phyloP scores from a whole-genome alignment of 2,113 vertebrate genomes.

The Athene cunicularia region DNA sequence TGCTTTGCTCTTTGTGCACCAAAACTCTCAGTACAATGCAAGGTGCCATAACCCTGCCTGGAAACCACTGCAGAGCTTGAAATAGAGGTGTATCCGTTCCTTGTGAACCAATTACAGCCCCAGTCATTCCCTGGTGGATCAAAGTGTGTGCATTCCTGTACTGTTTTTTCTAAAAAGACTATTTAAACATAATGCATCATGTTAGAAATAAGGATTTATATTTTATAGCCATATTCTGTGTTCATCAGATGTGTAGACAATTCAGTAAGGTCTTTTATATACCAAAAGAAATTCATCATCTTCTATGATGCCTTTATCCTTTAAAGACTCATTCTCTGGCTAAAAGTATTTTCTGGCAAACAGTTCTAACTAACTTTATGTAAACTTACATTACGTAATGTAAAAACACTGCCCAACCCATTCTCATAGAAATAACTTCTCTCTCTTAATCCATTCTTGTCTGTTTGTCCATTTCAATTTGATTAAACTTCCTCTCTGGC shows the following conservation, averaged over 20 bases:
- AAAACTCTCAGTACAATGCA: background rate
- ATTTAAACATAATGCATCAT: background rate
- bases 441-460: background rate
- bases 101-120: background rate
- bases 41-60: background rate
- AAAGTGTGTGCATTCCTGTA: background rate
- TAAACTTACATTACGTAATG: background rate
- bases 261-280: background rate
- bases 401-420: background rate
- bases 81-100: accelerated
- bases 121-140: background rate
- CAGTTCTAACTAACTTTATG: background rate
- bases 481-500: conserved; percentile 3
- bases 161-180: background rate
- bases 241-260: background rate
- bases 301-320: background rate
- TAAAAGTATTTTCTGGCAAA: background rate
- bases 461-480: background rate
- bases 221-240: accelerated
- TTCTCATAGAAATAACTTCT: background rate
- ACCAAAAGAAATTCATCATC: background rate
- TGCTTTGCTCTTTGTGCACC: background rate
- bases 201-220: background rate
- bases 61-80: background rate
- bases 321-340: background rate